Conservation (phyloP, 2,113 vertebrate species). For the Myotis davidii region DNA sequence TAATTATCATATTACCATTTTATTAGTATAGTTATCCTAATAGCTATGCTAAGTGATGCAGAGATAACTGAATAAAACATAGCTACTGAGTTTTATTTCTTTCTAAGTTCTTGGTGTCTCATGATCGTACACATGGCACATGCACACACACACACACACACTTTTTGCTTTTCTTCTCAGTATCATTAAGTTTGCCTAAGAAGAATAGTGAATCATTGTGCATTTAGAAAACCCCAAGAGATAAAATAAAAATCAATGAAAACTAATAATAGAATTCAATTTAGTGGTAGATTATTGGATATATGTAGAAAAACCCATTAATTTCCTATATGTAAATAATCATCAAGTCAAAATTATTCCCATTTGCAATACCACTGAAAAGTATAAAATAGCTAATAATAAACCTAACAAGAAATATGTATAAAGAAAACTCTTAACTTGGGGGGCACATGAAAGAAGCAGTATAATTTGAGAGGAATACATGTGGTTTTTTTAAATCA, state of each 20-base stretch:
- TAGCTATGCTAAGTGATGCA: background rate
- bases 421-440: conserved; percentile 57
- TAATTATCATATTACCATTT: too few relatives aligned
- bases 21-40: background rate
- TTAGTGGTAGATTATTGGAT: conserved; percentile 55
- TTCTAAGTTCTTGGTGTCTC: conserved; percentile 20
- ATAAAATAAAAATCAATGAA: conserved; percentile 57
- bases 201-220: conserved; percentile 36
- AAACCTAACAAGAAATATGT: conserved; percentile 53
- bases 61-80: background rate
- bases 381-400: conserved; percentile 43
- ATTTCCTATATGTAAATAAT: conserved; percentile 61
- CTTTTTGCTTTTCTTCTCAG: background rate
- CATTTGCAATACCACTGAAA: conserved; percentile 53
- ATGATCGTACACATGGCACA: background rate
- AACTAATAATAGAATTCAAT: conserved; percentile 71
- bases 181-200: conserved; percentile 42
- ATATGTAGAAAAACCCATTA: conserved; percentile 70
- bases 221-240: conserved; percentile 57
- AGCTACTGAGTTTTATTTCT: background rate
- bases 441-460: background rate
- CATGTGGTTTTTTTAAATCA: background rate
- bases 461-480: background rate
- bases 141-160: background rate
- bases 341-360: conserved; percentile 59